phyloP scores from a whole-genome alignment of 2,113 vertebrate species.

The Benitochromis conjunctus region DNA sequence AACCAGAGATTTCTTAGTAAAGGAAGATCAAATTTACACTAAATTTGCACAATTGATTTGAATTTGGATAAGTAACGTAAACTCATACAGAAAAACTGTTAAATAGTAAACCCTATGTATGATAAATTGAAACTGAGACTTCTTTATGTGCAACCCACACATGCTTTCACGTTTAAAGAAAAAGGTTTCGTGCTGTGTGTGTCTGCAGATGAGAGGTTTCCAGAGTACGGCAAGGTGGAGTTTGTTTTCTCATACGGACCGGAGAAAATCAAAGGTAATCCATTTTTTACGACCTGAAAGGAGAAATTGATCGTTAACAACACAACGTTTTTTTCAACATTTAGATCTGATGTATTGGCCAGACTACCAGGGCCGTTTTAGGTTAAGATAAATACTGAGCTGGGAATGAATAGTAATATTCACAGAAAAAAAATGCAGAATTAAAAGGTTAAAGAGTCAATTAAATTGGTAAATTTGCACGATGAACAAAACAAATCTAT shows the following conservation, averaged over 20 bases:
- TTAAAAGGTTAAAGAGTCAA: too few relatives aligned
- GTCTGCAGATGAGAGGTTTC: constrained; percentile 77
- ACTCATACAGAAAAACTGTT: neutral
- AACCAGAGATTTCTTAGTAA: neutral
- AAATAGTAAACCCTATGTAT: neutral
- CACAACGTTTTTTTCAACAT: neutral
- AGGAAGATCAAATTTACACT: neutral
- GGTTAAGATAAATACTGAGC: too few relatives aligned
- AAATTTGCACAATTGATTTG: neutral
- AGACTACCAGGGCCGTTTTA: too few relatives aligned
- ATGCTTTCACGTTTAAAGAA: neutral
- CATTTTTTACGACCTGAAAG: neutral
- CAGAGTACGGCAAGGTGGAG: constrained; percentile 95
- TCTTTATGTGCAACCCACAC: neutral
- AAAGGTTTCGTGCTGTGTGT: neutral
- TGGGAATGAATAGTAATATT: too few relatives aligned
- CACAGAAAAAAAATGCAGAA: too few relatives aligned
- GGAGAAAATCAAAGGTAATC: constrained; percentile 92
- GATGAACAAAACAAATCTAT: neutral
- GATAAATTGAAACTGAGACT: neutral
- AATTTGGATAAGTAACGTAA: neutral
- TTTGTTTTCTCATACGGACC: constrained; percentile 95
- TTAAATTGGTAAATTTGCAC: too few relatives aligned
- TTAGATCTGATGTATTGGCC: neutral
- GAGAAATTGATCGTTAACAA: neutral